Conservation (phyloP, 2,888 invertebrate species). For the Monoplex corrugatus region DNA sequence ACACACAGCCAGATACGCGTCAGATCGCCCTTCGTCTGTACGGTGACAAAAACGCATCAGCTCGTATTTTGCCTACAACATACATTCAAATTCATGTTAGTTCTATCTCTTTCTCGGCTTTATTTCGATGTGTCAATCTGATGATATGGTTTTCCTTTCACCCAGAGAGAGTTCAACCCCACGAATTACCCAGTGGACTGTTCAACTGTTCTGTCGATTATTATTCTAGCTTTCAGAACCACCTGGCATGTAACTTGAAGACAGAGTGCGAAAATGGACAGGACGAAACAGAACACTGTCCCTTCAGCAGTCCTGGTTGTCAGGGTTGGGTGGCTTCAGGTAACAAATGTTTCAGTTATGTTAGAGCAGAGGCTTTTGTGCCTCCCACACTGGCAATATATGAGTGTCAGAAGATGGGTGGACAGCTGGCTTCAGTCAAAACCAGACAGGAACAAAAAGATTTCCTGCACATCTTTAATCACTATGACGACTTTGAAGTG, state of each 20-base stretch:
- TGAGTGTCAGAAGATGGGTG: not conserved
- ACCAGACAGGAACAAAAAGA: not conserved
- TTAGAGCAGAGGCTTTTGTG: not conserved
- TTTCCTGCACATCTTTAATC: not conserved
- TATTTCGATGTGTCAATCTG: no score
- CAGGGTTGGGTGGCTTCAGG: constrained; percentile 5
- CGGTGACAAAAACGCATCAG: no score
- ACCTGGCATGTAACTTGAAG: not conserved
- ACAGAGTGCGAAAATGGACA: constrained; percentile 17
- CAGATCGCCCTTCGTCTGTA: no score
- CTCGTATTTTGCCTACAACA: no score
- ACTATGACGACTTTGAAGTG: not conserved
- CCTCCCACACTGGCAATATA: no score
- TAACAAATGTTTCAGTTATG: not conserved
- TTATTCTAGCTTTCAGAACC: not conserved
- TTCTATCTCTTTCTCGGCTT: no score
- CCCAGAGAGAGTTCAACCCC: not conserved
- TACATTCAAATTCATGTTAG: no score
- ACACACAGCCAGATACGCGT: no score
- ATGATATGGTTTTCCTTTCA: not conserved
- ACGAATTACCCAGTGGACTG: not conserved
- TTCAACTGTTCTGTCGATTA: not conserved
- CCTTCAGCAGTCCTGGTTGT: constrained; percentile 5
- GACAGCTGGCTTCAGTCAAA: not conserved
- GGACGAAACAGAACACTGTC: constrained; percentile 10